Evolutionary conservation across 2,888 invertebrate species (phyloP), one percentile per base, ranked within the genome.

Genomic region (Opisthograptis luteolata): DNA sequence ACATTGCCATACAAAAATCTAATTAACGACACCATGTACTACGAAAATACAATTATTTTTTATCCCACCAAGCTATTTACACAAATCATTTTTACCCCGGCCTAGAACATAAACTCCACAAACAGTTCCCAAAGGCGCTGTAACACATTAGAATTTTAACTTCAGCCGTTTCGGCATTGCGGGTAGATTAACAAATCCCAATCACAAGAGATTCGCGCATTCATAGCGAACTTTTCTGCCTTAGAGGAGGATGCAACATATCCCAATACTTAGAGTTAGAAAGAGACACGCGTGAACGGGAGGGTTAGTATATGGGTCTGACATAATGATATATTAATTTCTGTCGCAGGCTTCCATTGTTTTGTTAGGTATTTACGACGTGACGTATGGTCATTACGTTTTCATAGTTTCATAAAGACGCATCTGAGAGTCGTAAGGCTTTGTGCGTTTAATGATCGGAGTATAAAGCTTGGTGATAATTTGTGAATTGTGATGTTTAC

Each of bases 271-370:
- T 2, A 31, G 13, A 1, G 68, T 31, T 44, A 36, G 70, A 79
- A 53, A 24, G 71, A 60, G 83, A 79, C 42, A 44, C 67, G 9
- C 12, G 36, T 53, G 43, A 48, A 66, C 68, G 70, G 66, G 79
- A 73, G 79, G 75, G 75, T 67, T 76, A 68, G 69, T 79, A 79
- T 73, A 80, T 90, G 90, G 81, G 79, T 78, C 81, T 90, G 90
- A 89, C 90, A 87, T 89, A 90, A 90, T 90, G 90, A 90, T 90
- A 86, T 89, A 90, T 90, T 90, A 90, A 90, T 90, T 89, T 89
- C 87, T 87, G 87, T 87, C 87, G 84, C 83, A 75, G 68, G 81
- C 84, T 76, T 64, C 86, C 70, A 87, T 90, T 90, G 89, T 89
- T 88, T 88, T 84, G 86, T 80, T 84, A 85, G 87, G 87, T 89